Evolutionary conservation across 2,797 vertebrate species (phyloP).

Genomic region (Tapirus indicus): DNA sequence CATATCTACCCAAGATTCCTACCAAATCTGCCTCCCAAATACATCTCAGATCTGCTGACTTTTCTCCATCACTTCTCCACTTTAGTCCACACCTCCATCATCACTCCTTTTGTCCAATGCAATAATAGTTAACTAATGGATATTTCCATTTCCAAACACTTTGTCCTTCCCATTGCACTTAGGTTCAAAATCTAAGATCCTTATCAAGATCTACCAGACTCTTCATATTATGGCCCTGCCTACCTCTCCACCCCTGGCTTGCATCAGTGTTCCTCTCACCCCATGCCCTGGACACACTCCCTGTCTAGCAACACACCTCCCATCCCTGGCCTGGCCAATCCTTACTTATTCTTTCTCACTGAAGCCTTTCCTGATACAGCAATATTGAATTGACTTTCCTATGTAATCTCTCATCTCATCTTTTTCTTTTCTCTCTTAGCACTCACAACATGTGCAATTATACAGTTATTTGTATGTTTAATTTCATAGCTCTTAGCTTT

Average conservation of each 20-base stretch:
- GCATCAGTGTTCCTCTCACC: neutral
- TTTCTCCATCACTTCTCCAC: neutral
- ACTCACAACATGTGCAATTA: neutral
- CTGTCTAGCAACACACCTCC: neutral
- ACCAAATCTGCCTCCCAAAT: neutral
- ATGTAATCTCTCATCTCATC: neutral
- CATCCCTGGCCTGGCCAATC: neutral
- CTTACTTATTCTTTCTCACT: neutral
- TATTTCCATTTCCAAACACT: neutral
- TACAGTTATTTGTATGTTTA: neutral
- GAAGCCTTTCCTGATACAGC: neutral
- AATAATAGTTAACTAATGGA: neutral
- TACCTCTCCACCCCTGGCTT: neutral
- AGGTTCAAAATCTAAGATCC: neutral
- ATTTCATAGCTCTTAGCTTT: neutral
- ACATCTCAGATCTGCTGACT: neutral
- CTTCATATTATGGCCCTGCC: neutral
- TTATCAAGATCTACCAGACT: neutral
- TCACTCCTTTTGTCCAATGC: neutral
- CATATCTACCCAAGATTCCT: neutral
- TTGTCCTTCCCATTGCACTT: neutral
- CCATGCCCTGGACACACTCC: neutral
- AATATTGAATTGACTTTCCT: neutral
- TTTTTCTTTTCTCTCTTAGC: neutral
- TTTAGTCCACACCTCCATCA: neutral